Conservation (phyloP, 1,140 invertebrate species). For the Eurosta solidaginis region DNA sequence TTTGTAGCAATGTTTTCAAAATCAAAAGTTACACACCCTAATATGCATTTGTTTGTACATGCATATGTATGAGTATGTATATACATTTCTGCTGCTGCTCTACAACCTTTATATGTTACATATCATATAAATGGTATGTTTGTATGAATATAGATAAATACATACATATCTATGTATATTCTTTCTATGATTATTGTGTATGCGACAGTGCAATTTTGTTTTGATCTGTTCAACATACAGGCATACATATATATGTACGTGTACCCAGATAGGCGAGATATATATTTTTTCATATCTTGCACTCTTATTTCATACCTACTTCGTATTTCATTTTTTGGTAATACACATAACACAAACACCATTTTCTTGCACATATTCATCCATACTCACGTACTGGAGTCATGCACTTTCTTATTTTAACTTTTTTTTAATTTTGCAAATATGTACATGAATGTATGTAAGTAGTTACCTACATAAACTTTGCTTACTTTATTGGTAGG, state of each 20-base stretch:
- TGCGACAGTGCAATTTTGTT: not conserved
- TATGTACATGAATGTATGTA: too few relatives aligned
- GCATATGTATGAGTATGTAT: not conserved
- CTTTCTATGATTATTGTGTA: not conserved
- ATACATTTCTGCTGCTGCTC: not conserved
- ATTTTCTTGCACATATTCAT: too few relatives aligned
- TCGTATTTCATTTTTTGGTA: not conserved
- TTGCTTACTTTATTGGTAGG: conserved; percentile 5
- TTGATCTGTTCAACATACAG: not conserved
- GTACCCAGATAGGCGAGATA: too few relatives aligned
- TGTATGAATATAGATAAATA: too few relatives aligned
- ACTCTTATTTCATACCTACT: not conserved
- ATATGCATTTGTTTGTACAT: not conserved
- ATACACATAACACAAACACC: not conserved
- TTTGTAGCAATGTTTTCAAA: too few relatives aligned
- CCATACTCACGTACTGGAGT: not conserved
- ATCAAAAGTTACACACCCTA: not conserved
- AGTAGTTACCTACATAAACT: not conserved
- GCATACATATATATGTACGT: too few relatives aligned
- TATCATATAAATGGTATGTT: not conserved
- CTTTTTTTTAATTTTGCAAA: not conserved
- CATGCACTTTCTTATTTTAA: not conserved
- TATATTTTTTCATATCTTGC: not conserved
- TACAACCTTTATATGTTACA: not conserved
- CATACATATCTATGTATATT: not conserved